Evolutionary conservation across 2,888 invertebrate genomes (phyloP).

Genomic region (Callyntrura guangdongensis): DNA sequence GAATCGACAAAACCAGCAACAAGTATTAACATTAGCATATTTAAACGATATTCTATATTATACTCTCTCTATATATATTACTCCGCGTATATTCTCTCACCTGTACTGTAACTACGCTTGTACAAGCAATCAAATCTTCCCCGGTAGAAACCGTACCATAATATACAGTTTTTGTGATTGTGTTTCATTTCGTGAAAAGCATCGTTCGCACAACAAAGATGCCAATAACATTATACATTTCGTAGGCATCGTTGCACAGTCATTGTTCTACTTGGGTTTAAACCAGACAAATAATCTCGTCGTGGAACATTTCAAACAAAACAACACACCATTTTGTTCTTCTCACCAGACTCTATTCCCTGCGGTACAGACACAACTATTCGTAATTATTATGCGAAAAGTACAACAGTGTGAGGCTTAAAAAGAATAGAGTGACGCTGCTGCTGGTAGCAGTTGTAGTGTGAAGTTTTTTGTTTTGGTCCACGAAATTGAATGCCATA

Average conservation of each 20-base stretch:
- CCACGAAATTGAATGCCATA: constrained; percentile 28
- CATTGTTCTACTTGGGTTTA: too few species aligned
- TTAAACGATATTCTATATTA: not conserved
- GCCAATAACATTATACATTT: too few species aligned
- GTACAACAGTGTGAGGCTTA: not conserved
- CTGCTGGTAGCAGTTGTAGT: not conserved
- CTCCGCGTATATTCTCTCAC: not conserved
- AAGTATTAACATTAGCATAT: constrained; percentile 36
- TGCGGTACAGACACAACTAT: not conserved
- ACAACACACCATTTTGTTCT: not conserved
- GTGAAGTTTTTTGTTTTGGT: not conserved
- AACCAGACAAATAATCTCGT: constrained; percentile 5
- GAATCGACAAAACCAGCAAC: too few species aligned
- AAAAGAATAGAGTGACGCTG: not conserved
- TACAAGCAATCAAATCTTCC: not conserved
- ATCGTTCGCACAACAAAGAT: too few species aligned
- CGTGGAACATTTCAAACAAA: constrained; percentile 25
- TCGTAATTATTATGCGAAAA: not conserved
- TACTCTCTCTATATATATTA: not conserved
- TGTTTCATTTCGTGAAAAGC: too few species aligned
- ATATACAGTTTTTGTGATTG: too few species aligned
- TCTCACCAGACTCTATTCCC: not conserved
- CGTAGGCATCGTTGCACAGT: too few species aligned
- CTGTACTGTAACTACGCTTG: not conserved
- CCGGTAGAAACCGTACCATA: not conserved